These are phyloP conservation scores for Orientallactaga bullata DNA, from an alignment of 2,113 vertebrate genomes.

Conservation along the genomic window DNA sequence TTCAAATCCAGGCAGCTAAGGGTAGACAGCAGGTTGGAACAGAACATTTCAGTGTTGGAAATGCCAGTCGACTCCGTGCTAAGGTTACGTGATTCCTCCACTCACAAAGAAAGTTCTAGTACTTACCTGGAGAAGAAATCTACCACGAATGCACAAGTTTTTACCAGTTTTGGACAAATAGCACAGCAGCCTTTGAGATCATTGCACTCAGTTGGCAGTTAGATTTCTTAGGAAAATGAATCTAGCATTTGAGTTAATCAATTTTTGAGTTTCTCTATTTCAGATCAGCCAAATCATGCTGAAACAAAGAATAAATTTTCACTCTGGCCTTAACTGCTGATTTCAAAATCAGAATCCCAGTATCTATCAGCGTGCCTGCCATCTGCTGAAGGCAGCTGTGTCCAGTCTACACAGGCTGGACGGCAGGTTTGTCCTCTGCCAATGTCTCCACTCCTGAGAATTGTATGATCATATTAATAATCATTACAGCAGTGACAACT, in stretches of 20 bases:
- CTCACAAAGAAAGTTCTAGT: background rate
- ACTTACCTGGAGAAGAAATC: background rate
- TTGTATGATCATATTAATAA: constrained; percentile 35
- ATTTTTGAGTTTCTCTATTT: constrained; percentile 35
- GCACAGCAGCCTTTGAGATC: background rate
- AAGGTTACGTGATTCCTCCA: background rate
- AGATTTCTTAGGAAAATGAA: constrained; percentile 36
- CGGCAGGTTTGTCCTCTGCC: background rate
- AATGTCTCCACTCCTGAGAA: background rate
- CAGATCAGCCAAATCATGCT: background rate
- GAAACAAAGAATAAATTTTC: background rate
- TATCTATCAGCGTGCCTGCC: background rate
- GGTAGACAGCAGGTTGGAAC: background rate
- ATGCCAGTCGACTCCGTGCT: background rate
- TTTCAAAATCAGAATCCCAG: constrained; percentile 26
- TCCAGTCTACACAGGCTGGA: background rate
- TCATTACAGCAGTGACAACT: background rate
- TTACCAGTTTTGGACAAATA: background rate
- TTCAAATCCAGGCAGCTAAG: background rate
- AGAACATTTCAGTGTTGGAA: background rate
- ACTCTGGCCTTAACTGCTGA: constrained; percentile 5
- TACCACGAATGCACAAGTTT: background rate
- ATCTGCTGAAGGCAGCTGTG: background rate
- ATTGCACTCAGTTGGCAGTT: background rate
- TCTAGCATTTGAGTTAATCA: background rate